phyloP scores from a whole-genome alignment of 2,888 invertebrate genomes.

The Tiphia femorata region DNA sequence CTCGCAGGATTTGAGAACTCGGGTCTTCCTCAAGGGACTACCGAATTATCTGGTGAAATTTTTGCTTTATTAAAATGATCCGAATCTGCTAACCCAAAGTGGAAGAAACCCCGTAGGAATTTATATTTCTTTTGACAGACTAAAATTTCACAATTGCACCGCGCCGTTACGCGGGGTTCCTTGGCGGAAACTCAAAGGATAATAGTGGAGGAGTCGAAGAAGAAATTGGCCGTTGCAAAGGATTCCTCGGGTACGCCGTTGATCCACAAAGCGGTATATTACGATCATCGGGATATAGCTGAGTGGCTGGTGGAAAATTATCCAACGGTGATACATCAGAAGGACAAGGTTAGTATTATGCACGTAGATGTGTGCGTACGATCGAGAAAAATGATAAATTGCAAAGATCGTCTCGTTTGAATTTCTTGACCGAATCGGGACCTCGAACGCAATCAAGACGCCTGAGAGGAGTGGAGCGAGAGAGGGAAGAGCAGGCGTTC shows the following conservation, averaged over 20 bases:
- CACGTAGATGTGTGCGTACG: too few species aligned
- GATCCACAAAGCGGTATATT: conserved; percentile 85
- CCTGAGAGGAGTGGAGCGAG: background rate
- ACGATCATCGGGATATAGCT: conserved; percentile 80
- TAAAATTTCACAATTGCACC: conserved; percentile 82
- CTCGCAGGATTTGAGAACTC: conserved; percentile 74
- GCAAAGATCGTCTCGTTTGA: too few species aligned
- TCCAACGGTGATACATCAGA: conserved; percentile 76
- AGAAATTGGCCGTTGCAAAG: conserved; percentile 74
- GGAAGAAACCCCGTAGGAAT: background rate
- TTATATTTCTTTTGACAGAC: conserved; percentile 69
- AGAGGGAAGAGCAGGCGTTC: background rate
- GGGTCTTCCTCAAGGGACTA: conserved; percentile 76
- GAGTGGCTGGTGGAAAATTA: conserved; percentile 79
- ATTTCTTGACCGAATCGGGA: background rate
- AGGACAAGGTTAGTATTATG: conserved; percentile 82
- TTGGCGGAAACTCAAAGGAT: conserved; percentile 76
- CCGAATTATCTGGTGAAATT: conserved; percentile 77
- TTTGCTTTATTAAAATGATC: background rate
- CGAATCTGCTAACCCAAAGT: background rate
- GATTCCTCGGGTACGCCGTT: conserved; percentile 81
- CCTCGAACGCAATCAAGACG: background rate
- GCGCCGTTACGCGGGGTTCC: conserved; percentile 81
- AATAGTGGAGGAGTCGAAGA: conserved; percentile 65
- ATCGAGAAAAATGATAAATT: too few species aligned